Base-by-base conservation (phyloP, 2,797 vertebrate species). In the Characodon lateralis region DNA sequence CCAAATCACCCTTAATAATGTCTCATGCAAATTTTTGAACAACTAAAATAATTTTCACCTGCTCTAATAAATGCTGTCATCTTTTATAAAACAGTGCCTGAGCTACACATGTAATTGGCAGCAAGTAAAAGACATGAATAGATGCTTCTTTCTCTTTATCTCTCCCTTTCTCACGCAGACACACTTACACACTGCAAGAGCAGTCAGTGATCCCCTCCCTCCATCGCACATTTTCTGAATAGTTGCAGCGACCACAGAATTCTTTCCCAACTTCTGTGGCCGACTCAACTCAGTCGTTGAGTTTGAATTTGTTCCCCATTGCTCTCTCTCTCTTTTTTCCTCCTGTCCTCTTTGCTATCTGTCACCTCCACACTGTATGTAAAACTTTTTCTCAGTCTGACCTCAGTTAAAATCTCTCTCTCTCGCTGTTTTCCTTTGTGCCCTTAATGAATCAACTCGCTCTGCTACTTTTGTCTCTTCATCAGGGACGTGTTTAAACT, bases 181-280 rank as follows among this genome's bases (percentile, higher is more conserved):
- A 55, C 39, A 39, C 71, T 48, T 70, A 58, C 61, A 70, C 69
- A 51, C 74, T 43, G 76, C 53, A 51, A 35, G 24, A 22, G 53
- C 51, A 61, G n/a, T 31, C 78, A 74, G 10, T 41, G 71, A 88
- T 83, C 84, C 92, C 91, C 89, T 91, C 92, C 90, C 91, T 92
- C 93, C 82, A 70, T 93, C 92, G 87, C 85, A 93, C 94, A 96
- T 96, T 93, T 94, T 95, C 93, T 72, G 91, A 95, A 96, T 96
- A 94, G 89, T 88, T 95, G 85, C 79, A 84, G 84, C 51, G 73
- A 95, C 95, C 95, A 94, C 95, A 95, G 84, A 95, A 96, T 93
- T 93, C 91, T 94, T 95, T 93, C 94, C 90, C 93, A 93, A 91
- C 90, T 93, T 94, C 92, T 95, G 95, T 89, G 95, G 95, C 91